Evolutionary conservation across 2,888 invertebrate species (phyloP).

Genomic region (Cybosia mesomella): DNA sequence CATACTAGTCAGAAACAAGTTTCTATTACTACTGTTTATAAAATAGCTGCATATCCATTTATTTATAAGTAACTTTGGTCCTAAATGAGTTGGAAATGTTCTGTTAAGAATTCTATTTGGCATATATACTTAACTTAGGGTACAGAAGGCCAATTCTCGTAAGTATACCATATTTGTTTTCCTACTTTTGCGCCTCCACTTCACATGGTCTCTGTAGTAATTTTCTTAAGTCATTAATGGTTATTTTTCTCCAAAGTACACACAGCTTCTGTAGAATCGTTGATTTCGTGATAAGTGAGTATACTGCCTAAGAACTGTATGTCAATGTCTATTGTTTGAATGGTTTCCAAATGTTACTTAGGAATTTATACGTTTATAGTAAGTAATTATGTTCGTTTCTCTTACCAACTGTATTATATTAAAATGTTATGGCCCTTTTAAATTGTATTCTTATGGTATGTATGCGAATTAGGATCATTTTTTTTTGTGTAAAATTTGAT

Average conservation of each 20-base stretch:
- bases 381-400: conserved; percentile 11
- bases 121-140: too few relatives aligned
- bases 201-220: too few relatives aligned
- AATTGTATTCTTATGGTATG: conserved; percentile 9
- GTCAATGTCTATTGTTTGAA: conserved; percentile 23
- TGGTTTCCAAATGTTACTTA: conserved; percentile 10
- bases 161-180: neutral
- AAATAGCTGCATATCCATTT: too few relatives aligned
- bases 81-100: too few relatives aligned
- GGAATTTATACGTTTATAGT: conserved; percentile 16
- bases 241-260: conserved; percentile 4
- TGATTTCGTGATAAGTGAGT: conserved; percentile 10
- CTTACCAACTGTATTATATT: conserved; percentile 14
- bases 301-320: conserved; percentile 8
- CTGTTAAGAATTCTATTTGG: too few relatives aligned
- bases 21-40: neutral
- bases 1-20: too few relatives aligned
- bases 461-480: neutral
- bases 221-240: neutral
- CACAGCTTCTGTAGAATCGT: neutral
- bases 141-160: too few relatives aligned
- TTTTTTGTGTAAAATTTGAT: conserved; percentile 18
- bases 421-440: conserved; percentile 9
- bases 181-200: too few relatives aligned
- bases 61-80: too few relatives aligned